Percentiles rank a stretch among this genome's conserved stretches.
Conservation (phyloP, 2,888 invertebrate species). For the Rotaria socialis region DNA sequence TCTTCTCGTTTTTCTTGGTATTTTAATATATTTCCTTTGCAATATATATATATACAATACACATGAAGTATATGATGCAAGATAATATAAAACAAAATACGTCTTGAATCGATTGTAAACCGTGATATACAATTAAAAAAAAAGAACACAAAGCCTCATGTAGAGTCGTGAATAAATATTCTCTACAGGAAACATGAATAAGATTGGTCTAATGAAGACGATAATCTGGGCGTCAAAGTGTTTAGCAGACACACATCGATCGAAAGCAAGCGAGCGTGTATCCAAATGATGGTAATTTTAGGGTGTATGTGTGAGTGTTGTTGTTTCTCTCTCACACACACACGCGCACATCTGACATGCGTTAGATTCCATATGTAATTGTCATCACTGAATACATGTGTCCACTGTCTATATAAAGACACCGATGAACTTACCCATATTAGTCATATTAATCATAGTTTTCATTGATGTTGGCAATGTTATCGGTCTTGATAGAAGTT, state of each 20-base stretch:
- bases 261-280: constrained; percentile 8
- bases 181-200: neutral
- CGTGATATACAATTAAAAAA: neutral
- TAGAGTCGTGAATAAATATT: constrained; percentile 4
- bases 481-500: neutral
- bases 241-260: neutral
- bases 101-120: neutral
- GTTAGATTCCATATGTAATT: neutral
- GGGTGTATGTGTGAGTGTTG: constrained; percentile 6
- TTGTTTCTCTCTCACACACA: neutral
- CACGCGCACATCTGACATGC: neutral
- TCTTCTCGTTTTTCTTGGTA: neutral
- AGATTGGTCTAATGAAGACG: constrained; percentile 3
- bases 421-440: neutral
- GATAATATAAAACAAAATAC: neutral
- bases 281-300: constrained; percentile 23
- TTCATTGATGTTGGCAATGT: neutral
- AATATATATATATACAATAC: neutral
- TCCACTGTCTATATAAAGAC: neutral
- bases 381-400: neutral
- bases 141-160: neutral
- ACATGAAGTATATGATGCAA: neutral
- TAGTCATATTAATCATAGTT: neutral
- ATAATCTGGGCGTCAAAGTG: constrained; percentile 16
- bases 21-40: neutral